Percentiles rank a stretch among this genome's conserved stretches.
phyloP scores from a whole-genome alignment of 2,888 invertebrate species.

The Diarsia dahlii region DNA sequence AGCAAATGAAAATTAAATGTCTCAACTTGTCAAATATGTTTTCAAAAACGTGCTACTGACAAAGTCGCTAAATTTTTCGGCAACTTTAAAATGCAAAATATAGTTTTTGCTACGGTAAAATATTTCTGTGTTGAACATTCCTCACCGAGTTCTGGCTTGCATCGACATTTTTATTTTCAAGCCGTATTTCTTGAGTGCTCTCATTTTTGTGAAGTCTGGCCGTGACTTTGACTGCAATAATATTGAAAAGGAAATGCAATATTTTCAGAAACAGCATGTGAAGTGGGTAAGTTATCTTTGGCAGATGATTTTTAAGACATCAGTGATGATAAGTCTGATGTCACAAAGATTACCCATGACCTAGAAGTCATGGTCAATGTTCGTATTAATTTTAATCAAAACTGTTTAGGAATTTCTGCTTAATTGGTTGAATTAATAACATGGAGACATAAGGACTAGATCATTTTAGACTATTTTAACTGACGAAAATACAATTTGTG shows the following conservation, averaged over 20 bases:
- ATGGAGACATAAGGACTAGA: slow-evolving; percentile 7
- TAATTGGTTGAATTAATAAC: slow-evolving; percentile 35
- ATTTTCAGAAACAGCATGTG: not conserved
- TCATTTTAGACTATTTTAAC: not conserved
- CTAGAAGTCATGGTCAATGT: slow-evolving; percentile 48
- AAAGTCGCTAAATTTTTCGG: slow-evolving; percentile 3
- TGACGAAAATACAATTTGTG: not conserved
- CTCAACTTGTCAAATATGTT: not conserved
- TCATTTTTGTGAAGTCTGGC: slow-evolving; percentile 14
- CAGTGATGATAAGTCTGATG: slow-evolving; percentile 20
- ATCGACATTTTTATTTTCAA: slow-evolving; percentile 27
- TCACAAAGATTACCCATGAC: slow-evolving; percentile 47
- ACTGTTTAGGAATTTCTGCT: slow-evolving; percentile 25
- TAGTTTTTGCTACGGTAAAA: slow-evolving; percentile 31
- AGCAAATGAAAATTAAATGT: slow-evolving; percentile 5
- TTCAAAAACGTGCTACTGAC: slow-evolving; percentile 1
- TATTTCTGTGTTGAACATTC: not conserved
- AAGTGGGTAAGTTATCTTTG: not conserved
- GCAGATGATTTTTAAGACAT: slow-evolving; percentile 2
- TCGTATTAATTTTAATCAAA: slow-evolving; percentile 51
- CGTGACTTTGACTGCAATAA: slow-evolving; percentile 6
- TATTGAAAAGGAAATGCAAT: not conserved
- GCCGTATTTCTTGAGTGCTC: slow-evolving; percentile 5
- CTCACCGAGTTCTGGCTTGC: slow-evolving; percentile 17
- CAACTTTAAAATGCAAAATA: slow-evolving; percentile 27